Percentiles rank a stretch among this genome's conserved stretches.
These are phyloP conservation scores for Drosophila rufa DNA, from an alignment of 1,140 invertebrate genomes.

Conservation along the genomic window DNA sequence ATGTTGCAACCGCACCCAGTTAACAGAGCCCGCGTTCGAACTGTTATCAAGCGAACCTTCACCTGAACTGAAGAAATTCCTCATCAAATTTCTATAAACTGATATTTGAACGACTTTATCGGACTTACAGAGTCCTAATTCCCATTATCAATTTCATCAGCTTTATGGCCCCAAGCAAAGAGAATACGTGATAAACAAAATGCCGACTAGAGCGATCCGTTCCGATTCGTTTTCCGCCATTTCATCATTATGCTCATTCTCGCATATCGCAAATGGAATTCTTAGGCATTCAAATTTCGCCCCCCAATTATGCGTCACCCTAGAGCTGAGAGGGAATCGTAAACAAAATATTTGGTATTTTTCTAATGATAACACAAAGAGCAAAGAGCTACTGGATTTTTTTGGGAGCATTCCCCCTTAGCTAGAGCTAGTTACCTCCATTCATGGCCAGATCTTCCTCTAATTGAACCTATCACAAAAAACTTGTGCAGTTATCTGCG, in stretches of 20 bases:
- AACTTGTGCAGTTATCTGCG: conserved; percentile 60
- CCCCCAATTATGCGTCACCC: conserved; percentile 52
- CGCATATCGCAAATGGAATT: conserved; percentile 24
- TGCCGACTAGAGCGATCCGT: neutral
- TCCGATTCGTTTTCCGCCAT: conserved; percentile 24
- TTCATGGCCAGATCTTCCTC: conserved; percentile 61
- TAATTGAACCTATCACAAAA: conserved; percentile 59
- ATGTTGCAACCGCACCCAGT: conserved; percentile 32
- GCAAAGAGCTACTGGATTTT: conserved; percentile 66
- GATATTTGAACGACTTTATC: conserved; percentile 22
- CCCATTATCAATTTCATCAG: conserved; percentile 45
- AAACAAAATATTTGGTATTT: conserved; percentile 59
- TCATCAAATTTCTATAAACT: conserved; percentile 16
- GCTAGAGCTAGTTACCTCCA: conserved; percentile 23
- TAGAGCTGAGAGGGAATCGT: conserved; percentile 30
- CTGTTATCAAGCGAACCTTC: conserved; percentile 6
- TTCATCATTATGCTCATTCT: conserved; percentile 23
- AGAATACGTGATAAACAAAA: conserved; percentile 16
- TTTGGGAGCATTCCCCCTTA: neutral
- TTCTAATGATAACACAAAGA: conserved; percentile 53
- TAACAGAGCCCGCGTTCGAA: conserved; percentile 32
- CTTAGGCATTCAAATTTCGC: conserved; percentile 30
- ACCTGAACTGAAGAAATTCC: conserved; percentile 1
- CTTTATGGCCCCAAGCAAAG: conserved; percentile 15
- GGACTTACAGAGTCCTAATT: conserved; percentile 25